Percentiles rank a stretch among this genome's conserved stretches.
Evolutionary conservation across 2,888 invertebrate species (phyloP).

Genomic region (Lagria hirta): DNA sequence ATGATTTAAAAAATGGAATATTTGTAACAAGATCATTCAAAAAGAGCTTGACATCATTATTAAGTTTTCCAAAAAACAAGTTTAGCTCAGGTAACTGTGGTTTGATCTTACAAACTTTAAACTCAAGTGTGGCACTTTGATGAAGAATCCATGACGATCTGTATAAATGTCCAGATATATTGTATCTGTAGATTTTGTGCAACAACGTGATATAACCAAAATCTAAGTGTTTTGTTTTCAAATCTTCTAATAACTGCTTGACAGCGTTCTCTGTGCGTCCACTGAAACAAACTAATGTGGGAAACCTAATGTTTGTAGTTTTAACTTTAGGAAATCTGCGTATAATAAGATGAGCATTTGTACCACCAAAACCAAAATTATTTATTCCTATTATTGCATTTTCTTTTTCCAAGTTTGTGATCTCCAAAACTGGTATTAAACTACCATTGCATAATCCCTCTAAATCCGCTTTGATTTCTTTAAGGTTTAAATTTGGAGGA

Average conservation of each 20-base stretch:
- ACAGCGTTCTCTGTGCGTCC: constrained; percentile 79
- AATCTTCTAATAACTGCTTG: constrained; percentile 61
- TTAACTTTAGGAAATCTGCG: constrained; percentile 48
- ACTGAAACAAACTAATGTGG: constrained; percentile 71
- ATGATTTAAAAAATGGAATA: too few species aligned
- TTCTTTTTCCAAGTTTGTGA: constrained; percentile 56
- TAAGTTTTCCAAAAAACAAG: too few species aligned
- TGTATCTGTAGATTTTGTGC: constrained; percentile 17
- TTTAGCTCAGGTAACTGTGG: too few species aligned
- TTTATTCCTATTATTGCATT: constrained; percentile 58
- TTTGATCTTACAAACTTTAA: too few species aligned
- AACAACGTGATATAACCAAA: constrained; percentile 61
- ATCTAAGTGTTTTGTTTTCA: constrained; percentile 64
- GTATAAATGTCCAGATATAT: constrained; percentile 8
- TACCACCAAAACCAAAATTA: constrained; percentile 70
- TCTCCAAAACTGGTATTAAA: constrained; percentile 54
- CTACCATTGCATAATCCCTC: constrained; percentile 5
- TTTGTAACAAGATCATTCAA: too few species aligned
- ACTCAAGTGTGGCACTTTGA: too few species aligned
- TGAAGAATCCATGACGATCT: too few species aligned
- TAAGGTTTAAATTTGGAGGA: constrained; percentile 61
- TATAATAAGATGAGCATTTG: constrained; percentile 57
- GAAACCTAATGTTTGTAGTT: constrained; percentile 63
- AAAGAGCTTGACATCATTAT: too few species aligned
- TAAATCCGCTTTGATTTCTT: constrained; percentile 49